Conservation (phyloP, 1,140 invertebrate genomes). For the Hydropsyche tenuis region DNA sequence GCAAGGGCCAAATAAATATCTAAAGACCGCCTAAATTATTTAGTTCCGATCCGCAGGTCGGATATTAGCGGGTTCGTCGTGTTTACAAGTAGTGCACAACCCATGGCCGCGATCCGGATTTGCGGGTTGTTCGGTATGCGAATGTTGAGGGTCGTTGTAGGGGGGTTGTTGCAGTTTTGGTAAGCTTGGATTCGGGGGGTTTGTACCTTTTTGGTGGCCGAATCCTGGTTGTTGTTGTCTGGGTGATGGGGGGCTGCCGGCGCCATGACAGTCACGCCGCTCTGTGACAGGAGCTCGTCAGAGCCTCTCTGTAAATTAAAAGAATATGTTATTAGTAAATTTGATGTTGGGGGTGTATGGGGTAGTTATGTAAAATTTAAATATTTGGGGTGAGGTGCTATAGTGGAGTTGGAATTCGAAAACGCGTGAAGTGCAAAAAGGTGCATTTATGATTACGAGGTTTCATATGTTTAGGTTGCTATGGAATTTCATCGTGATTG, state of each 20-base stretch:
- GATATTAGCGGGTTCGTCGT: background rate
- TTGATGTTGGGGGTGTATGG: too few relatives aligned
- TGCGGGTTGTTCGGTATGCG: too few relatives aligned
- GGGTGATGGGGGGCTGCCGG: constrained; percentile 84
- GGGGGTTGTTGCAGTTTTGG: too few relatives aligned
- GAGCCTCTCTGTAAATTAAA: constrained; percentile 88
- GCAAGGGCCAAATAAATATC: constrained; percentile 6
- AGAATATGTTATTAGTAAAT: constrained; percentile 15
- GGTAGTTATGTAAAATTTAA: too few relatives aligned
- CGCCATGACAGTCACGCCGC: constrained; percentile 89
- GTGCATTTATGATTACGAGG: too few relatives aligned
- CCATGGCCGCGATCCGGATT: too few relatives aligned
- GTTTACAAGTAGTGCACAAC: background rate
- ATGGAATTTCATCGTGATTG: too few relatives aligned
- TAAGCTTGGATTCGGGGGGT: too few relatives aligned
- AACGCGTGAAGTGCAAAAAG: too few relatives aligned
- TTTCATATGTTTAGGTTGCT: too few relatives aligned
- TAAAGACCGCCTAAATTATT: constrained; percentile 1
- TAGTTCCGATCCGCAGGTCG: background rate
- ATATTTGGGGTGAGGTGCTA: too few relatives aligned
- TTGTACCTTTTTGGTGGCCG: constrained; percentile 90
- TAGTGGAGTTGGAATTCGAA: too few relatives aligned
- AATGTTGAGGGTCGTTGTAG: background rate
- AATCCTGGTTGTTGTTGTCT: constrained; percentile 91
- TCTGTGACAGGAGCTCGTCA: constrained; percentile 92